phyloP scores from a whole-genome alignment of 2,888 invertebrate species.

The Lithodes maja region DNA sequence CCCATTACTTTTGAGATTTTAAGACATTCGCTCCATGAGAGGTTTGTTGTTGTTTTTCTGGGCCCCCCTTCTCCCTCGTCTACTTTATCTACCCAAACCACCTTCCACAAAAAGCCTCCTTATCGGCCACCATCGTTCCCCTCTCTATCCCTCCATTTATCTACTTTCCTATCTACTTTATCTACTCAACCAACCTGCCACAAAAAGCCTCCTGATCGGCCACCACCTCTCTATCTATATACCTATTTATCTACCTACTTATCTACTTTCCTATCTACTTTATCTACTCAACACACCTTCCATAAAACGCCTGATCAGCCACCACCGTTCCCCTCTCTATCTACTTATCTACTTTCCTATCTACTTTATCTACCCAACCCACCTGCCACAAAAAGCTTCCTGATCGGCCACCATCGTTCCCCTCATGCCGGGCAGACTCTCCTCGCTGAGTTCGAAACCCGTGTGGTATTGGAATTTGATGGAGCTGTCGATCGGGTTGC shows the following conservation, averaged over 20 bases:
- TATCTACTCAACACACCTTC: background rate
- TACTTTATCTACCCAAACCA: background rate
- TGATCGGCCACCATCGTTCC: background rate
- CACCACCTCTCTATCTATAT: background rate
- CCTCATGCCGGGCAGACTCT: background rate
- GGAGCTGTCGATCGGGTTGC: background rate
- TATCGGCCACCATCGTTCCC: background rate
- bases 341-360: background rate
- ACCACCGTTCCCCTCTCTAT: background rate
- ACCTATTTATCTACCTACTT: background rate
- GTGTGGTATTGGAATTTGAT: background rate
- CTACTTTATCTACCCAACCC: background rate
- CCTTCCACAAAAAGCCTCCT: background rate
- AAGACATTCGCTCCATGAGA: too few relatives aligned
- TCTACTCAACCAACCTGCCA: constrained; percentile 33
- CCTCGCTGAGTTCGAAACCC: constrained; percentile 12
- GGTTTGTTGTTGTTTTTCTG: too few relatives aligned
- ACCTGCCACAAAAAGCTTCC: constrained; percentile 51
- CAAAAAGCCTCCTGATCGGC: constrained; percentile 27
- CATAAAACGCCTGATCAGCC: too few relatives aligned
- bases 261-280: background rate
- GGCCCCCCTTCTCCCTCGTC: background rate
- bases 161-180: background rate
- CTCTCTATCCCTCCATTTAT: background rate
- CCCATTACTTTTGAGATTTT: too few relatives aligned